Conservation (phyloP, 2,113 vertebrate species). For the Propithecus coquereli region DNA sequence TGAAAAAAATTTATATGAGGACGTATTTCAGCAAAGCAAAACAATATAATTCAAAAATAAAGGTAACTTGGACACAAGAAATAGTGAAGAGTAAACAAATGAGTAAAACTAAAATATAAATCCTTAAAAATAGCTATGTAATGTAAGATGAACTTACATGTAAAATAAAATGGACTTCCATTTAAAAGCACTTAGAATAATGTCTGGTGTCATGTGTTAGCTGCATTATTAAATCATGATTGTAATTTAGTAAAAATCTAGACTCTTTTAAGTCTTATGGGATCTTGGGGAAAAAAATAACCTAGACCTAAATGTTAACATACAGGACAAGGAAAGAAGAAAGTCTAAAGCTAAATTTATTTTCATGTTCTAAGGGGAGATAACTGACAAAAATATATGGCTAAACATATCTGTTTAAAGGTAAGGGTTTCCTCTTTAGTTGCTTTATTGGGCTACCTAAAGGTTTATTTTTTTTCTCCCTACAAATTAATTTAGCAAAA, state of each 20-base stretch:
- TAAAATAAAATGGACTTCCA: neutral
- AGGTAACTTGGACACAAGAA: neutral
- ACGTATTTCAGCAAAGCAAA: slow-evolving; percentile 14
- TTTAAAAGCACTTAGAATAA: neutral
- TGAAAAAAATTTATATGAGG: neutral
- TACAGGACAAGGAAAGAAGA: neutral
- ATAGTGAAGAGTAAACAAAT: neutral
- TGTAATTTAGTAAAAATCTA: neutral
- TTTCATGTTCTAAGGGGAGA: neutral
- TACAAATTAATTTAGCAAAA: slow-evolving; percentile 11
- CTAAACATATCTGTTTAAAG: neutral
- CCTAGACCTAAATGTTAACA: neutral
- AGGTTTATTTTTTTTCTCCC: neutral
- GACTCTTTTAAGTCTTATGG: neutral
- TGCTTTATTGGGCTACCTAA: neutral
- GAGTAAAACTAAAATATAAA: neutral
- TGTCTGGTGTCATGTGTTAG: neutral
- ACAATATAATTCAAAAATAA: slow-evolving; percentile 27
- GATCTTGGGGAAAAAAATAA: neutral
- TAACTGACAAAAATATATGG: neutral
- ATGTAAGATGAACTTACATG: neutral
- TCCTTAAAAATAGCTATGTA: neutral
- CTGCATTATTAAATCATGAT: neutral
- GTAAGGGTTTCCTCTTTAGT: neutral
- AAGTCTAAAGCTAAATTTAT: neutral